Percentiles rank a stretch among this genome's conserved stretches.
These are phyloP conservation scores for Brachionus asplanchnoidis DNA, from an alignment of 1,140 invertebrate species.

Conservation along the genomic window DNA sequence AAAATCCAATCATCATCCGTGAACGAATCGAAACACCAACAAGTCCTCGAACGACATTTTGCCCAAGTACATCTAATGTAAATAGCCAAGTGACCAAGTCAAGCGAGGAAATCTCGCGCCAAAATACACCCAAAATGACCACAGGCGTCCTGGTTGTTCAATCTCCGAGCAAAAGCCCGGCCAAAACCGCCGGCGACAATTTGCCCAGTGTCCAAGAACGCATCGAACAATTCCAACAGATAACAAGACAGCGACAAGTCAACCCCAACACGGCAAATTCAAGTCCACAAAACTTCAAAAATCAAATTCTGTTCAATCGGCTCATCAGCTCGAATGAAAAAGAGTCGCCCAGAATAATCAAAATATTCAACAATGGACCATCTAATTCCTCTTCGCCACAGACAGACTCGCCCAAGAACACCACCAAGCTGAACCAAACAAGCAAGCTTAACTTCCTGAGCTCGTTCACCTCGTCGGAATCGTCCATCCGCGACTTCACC, in stretches of 20 bases:
- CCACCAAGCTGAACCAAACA: neutral
- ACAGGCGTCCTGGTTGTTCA: neutral
- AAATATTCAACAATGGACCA: neutral
- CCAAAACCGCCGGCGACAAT: neutral
- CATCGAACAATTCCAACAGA: conserved; percentile 37
- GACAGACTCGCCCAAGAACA: neutral
- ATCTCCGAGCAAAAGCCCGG: neutral
- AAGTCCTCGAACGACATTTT: neutral
- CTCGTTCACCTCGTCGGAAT: neutral
- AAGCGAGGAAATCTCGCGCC: neutral
- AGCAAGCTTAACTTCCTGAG: neutral
- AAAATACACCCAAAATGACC: neutral
- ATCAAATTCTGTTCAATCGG: conserved; percentile 15
- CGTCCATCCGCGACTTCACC: neutral
- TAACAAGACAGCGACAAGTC: neutral
- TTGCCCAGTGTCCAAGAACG: conserved; percentile 37
- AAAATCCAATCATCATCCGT: conserved; percentile 20
- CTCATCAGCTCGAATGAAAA: neutral
- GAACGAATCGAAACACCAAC: neutral
- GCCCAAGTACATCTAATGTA: conserved; percentile 5
- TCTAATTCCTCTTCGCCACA: neutral
- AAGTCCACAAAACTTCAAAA: conserved; percentile 16
- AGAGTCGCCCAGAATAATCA: conserved; percentile 17
- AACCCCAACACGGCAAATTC: neutral
- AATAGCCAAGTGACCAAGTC: neutral